These are phyloP conservation scores for Heliconius charithonia DNA, from an alignment of 2,888 invertebrate species.

Conservation along the genomic window DNA sequence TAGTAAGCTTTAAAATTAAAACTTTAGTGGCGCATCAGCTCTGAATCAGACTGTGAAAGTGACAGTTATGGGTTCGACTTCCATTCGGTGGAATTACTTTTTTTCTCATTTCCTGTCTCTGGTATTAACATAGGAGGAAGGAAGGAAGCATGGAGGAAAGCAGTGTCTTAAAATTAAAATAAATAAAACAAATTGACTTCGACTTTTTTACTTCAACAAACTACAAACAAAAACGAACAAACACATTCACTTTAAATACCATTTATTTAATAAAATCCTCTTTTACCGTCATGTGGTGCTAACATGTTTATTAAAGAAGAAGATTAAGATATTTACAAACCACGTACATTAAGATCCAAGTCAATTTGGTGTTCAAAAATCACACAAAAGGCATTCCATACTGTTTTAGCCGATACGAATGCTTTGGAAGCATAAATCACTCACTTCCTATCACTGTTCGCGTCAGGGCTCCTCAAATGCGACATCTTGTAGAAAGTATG, in stretches of 20 bases:
- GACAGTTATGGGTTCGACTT: neutral
- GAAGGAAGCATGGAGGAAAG: too few relatives aligned
- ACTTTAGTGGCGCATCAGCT: neutral
- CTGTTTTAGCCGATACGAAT: constrained; percentile 43
- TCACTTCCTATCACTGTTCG: constrained; percentile 72
- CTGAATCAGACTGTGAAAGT: too few relatives aligned
- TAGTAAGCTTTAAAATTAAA: neutral
- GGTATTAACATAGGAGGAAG: too few relatives aligned
- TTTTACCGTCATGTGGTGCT: neutral
- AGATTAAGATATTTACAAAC: constrained; percentile 6
- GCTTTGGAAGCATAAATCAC: constrained; percentile 63
- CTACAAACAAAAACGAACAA: neutral
- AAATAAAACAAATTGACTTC: too few relatives aligned
- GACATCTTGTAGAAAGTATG: neutral
- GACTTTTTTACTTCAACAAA: too few relatives aligned
- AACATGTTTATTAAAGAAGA: constrained; percentile 13
- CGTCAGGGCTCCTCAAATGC: constrained; percentile 19
- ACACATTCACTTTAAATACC: constrained; percentile 5
- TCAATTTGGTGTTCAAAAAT: constrained; percentile 27
- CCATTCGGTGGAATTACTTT: neutral
- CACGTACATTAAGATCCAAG: constrained; percentile 29
- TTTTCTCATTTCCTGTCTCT: too few relatives aligned
- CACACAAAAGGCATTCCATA: constrained; percentile 37
- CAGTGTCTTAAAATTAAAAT: neutral
- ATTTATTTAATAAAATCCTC: neutral